Base-by-base conservation (phyloP, 2,888 invertebrate genomes). In the Tachina grossa region DNA sequence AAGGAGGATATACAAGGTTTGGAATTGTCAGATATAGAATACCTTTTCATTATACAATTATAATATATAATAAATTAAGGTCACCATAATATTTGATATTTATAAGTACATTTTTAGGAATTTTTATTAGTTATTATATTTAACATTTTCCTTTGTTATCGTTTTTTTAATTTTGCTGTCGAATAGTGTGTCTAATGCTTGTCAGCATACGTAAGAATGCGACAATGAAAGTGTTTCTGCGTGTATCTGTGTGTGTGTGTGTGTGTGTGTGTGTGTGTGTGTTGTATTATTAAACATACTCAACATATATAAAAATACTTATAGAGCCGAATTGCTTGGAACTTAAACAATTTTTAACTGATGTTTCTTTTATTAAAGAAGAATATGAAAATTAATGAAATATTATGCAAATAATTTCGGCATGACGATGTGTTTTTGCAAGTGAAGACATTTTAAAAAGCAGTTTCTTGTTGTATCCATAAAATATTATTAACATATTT, bases 271-370 rank as follows among this genome's bases (percentile, higher is more conserved):
- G 8, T 51, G 1, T 8, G 8, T 16, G 11, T 22, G 22, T 22
- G 22, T n/a, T n/a, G n/a, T n/a, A n/a, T n/a, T n/a, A 2, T 22
- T 13, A 22, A 16, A 66, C 31, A 66, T 9, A n/a, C 5, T 66
- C 10, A 66, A 16, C 49, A 49, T 65, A 49, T 65, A n/a, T n/a
- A n/a, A 31, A 31, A 31, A 31, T 14, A 65, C 2, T 47, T 22
- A n/a, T 11, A 31, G 49, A 49, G 45, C 31, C 31, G 31, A 31
- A 31, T 16, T 31, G 53, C 3, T 19, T 68, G 41, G 53, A 68
- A 53, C 9, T 53, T 68, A 39, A 11, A 16, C 51, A 68, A 68
- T 68, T 51, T 68, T 39, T 68, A 39, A 49, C 51, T 68, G 68
- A 39, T 68, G 68, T 16, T 51, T 6, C 9, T 68, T 49, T 9